A percentile compares a stretch with the other conserved stretches of the same genome.
Evolutionary conservation across 2,113 vertebrate genomes (phyloP).

Genomic region (Spheniscus mendiculus): DNA sequence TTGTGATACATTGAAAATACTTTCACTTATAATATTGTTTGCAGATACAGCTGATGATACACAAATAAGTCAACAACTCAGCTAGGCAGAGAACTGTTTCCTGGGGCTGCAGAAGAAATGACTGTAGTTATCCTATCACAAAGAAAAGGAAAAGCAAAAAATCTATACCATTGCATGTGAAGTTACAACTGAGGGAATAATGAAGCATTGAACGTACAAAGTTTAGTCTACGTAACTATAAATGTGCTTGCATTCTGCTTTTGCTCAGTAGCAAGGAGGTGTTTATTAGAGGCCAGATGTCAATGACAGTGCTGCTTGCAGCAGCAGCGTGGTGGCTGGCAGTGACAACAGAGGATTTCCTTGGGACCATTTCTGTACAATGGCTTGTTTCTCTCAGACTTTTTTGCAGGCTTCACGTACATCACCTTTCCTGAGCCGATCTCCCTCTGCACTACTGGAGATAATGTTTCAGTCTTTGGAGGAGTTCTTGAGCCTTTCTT

Average conservation of each 20-base stretch:
- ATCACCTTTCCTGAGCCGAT: rapidly evolving
- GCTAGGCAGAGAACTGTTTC: neutral
- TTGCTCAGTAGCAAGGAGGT: neutral
- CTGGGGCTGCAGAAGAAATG: neutral
- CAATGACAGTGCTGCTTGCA: neutral
- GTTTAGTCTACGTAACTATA: rapidly evolving
- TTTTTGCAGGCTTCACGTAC: neutral
- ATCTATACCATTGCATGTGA: rapidly evolving
- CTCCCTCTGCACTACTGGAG: neutral
- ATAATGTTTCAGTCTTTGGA: neutral
- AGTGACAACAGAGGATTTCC: neutral
- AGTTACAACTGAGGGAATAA: rapidly evolving
- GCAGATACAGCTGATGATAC: neutral
- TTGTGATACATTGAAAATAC: neutral
- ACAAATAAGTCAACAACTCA: neutral
- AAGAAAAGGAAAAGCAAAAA: neutral
- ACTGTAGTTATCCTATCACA: rapidly evolving
- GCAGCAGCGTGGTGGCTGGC: neutral
- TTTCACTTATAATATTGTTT: neutral
- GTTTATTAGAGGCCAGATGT: neutral
- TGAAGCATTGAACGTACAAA: rapidly evolving
- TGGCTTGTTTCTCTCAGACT: rapidly evolving
- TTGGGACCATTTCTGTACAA: rapidly evolving
- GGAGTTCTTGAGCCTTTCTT: neutral
- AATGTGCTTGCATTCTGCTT: neutral